A percentile compares a stretch with the other conserved stretches of the same genome.
Evolutionary conservation across 2,797 vertebrate genomes (phyloP).

Genomic region (Orientallactaga sibirica): DNA sequence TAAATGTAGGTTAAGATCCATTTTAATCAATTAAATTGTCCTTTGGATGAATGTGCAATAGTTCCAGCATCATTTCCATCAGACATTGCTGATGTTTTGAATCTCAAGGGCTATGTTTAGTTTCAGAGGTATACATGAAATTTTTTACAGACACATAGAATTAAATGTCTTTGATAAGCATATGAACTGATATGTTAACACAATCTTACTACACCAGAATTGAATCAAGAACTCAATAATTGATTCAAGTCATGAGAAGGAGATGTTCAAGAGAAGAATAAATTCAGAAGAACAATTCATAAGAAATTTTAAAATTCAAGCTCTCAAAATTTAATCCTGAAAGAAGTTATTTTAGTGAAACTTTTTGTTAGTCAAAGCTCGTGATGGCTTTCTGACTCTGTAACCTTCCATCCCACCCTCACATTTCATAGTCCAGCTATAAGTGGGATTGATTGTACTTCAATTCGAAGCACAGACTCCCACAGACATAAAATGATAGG

Average conservation of each 20-base stretch:
- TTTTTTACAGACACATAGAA: neutral
- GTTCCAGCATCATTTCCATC: neutral
- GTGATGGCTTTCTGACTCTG: neutral
- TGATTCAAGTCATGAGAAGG: neutral
- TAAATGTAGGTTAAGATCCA: neutral
- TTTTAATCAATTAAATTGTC: constrained; percentile 15
- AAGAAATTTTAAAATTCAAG: neutral
- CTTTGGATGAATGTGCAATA: neutral
- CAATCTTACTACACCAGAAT: neutral
- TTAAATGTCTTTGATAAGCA: constrained; percentile 19
- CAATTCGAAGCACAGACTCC: neutral
- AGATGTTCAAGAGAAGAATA: neutral
- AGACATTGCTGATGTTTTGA: constrained; percentile 26
- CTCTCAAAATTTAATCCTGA: constrained; percentile 34
- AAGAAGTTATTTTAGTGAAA: neutral
- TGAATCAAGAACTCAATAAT: neutral
- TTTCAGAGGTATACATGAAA: neutral
- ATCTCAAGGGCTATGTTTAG: neutral
- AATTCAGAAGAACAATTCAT: neutral
- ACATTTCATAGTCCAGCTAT: neutral
- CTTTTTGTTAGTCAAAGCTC: neutral
- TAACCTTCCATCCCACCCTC: neutral
- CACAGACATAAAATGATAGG: neutral
- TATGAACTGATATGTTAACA: neutral
- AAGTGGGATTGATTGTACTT: neutral